A percentile compares a stretch with the other conserved stretches of the same genome.
Evolutionary conservation across 2,797 vertebrate species (phyloP).

Genomic region (Onychomys arenicola): DNA sequence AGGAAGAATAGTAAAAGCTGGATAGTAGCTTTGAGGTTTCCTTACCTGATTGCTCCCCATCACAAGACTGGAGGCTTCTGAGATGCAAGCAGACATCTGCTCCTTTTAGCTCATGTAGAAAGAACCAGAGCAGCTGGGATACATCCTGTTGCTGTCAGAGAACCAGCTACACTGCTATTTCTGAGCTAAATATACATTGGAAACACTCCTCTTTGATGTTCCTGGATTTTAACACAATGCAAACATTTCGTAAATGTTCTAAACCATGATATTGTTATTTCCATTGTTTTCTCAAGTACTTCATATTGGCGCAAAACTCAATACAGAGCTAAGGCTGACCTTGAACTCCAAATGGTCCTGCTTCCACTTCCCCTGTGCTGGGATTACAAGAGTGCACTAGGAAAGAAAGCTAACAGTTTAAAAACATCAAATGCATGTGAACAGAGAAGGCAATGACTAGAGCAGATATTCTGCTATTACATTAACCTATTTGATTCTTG

Average conservation of each 20-base stretch:
- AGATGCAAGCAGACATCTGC: rapidly evolving
- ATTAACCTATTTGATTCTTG: neutral
- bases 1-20: neutral
- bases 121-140: neutral
- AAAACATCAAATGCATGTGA: neutral
- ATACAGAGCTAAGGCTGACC: neutral
- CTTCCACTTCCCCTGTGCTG: neutral
- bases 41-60: no score
- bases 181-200: neutral
- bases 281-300: neutral
- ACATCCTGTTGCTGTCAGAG: neutral
- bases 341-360: neutral
- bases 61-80: neutral
- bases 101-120: neutral
- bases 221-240: neutral
- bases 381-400: neutral
- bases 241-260: neutral
- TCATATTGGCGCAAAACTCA: neutral
- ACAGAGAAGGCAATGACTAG: neutral
- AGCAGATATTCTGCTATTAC: neutral
- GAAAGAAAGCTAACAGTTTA: neutral
- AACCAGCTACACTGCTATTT: neutral
- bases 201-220: neutral
- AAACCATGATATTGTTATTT: neutral
- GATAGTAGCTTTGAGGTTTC: neutral